Base-by-base conservation (phyloP, 2,888 invertebrate species). In the Sthenelais limicola region DNA sequence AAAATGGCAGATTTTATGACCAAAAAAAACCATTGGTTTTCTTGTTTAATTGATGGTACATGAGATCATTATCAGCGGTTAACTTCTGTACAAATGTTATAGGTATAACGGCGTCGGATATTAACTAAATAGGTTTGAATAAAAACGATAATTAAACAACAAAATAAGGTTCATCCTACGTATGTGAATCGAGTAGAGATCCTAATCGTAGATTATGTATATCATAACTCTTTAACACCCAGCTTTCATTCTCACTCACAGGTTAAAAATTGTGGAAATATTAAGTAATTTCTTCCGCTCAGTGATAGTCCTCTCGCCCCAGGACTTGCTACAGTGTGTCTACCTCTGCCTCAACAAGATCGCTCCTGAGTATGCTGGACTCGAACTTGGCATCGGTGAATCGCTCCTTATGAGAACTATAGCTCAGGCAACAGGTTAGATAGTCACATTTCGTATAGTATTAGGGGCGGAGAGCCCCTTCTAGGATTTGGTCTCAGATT, bases 271-370 rank as follows among this genome's bases (percentile, higher is more conserved):
- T 84, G 92, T 97, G 2, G 96, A 97, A 86, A 94, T 94, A 67
- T 88, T 99, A 54, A 92, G 94, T 82, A 98, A 98, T 88, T 98
- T 93, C 87, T 93, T 97, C 77, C 91, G 94, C 24, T 98, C 98
- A 0, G 96, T 98, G 18, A 93, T 97, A 32, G 91, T 92, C 3
- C 89, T 97, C 52, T 94, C 93, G 24, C 96, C 97, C 0, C 91
- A 93, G n/a, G 98, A 99, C 88, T 89, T 99, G 74, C 85, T 97
- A 71, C 92, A 94, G 0, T 95, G 95, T 80, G 91, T 99, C 24
- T 98, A 99, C 88, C 89, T 99, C 78, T 97, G 97, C 83, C 90
- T 98, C n/a, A 99, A 99, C 88, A 94, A 94, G 88, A 89, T 99
- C 54, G 98, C 96, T 0, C 98, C 99, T 0, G 95, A 97, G 0